Percentiles rank a stretch among this genome's conserved stretches.
Evolutionary conservation across 2,797 vertebrate genomes (phyloP).

Genomic region (Coendou prehensilis): DNA sequence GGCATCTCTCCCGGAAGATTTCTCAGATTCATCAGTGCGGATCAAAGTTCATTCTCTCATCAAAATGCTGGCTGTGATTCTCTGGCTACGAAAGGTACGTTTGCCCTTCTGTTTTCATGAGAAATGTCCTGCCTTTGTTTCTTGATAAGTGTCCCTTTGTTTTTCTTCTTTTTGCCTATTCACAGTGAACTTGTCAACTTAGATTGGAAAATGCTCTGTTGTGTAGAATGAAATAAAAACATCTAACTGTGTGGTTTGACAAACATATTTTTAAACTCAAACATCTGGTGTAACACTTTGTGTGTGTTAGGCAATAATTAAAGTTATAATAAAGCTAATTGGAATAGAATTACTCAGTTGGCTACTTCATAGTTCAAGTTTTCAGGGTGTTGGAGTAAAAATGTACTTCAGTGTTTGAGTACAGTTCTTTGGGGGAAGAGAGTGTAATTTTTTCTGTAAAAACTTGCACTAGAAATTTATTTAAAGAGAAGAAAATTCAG

Average conservation of each 20-base stretch:
- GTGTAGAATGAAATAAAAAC: slow-evolving; percentile 71
- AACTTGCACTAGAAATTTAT: slow-evolving; percentile 46
- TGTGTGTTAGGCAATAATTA: slow-evolving; percentile 53
- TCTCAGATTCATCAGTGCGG: slow-evolving; percentile 25
- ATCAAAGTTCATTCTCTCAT: slow-evolving; percentile 66
- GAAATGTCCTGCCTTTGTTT: slow-evolving; percentile 59
- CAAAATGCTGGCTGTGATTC: slow-evolving; percentile 1
- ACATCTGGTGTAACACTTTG: slow-evolving; percentile 41
- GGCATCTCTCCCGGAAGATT: slow-evolving; percentile 51
- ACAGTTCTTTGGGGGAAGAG: neutral
- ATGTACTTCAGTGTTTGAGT: slow-evolving; percentile 4
- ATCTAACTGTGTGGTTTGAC: slow-evolving; percentile 1
- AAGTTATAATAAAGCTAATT: slow-evolving; percentile 61
- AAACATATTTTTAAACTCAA: slow-evolving; percentile 72
- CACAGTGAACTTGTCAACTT: slow-evolving; percentile 56
- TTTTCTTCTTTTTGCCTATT: slow-evolving; percentile 60
- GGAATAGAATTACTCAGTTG: slow-evolving; percentile 23
- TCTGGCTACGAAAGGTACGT: slow-evolving; percentile 31
- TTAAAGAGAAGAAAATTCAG: slow-evolving; percentile 23
- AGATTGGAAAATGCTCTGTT: slow-evolving; percentile 6
- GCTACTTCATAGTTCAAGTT: slow-evolving; percentile 4
- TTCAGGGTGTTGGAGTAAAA: slow-evolving; percentile 55
- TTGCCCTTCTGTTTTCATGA: slow-evolving; percentile 18
- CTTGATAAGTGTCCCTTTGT: slow-evolving; percentile 41
- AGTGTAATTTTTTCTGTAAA: neutral